Conservation (phyloP, 2,113 vertebrate genomes). For the Addax nasomaculatus region DNA sequence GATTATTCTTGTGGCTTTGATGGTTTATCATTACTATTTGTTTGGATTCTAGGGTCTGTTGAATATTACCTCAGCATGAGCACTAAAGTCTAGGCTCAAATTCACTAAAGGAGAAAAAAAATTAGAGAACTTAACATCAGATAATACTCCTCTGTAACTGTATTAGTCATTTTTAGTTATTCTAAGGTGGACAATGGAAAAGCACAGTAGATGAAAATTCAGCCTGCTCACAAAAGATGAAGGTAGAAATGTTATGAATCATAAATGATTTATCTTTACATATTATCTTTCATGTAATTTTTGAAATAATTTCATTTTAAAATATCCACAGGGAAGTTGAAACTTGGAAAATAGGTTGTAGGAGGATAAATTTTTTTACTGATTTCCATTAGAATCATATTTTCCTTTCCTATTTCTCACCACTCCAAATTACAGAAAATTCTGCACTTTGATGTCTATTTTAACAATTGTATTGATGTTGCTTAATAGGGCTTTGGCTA, state of each 20-base stretch:
- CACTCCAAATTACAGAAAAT: not conserved
- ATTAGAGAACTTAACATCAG: not conserved
- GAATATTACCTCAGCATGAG: not conserved
- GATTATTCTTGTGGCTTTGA: not conserved
- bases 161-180: not conserved
- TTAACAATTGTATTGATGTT: not conserved
- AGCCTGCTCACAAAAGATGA: not conserved
- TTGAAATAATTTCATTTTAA: slow-evolving; percentile 39
- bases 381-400: not conserved
- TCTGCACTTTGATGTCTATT: not conserved
- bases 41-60: not conserved
- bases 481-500: not conserved
- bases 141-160: not conserved
- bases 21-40: not conserved
- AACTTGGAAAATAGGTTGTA: not conserved
- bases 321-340: not conserved
- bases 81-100: not conserved
- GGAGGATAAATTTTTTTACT: not conserved
- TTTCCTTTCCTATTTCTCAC: not conserved
- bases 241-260: not conserved
- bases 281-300: slow-evolving; percentile 19
- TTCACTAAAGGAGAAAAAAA: not conserved
- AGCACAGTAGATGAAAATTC: not conserved
- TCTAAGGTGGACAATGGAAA: not conserved
- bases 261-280: not conserved